phyloP scores from a whole-genome alignment of 2,888 invertebrate genomes.

The Cephus pulcher region DNA sequence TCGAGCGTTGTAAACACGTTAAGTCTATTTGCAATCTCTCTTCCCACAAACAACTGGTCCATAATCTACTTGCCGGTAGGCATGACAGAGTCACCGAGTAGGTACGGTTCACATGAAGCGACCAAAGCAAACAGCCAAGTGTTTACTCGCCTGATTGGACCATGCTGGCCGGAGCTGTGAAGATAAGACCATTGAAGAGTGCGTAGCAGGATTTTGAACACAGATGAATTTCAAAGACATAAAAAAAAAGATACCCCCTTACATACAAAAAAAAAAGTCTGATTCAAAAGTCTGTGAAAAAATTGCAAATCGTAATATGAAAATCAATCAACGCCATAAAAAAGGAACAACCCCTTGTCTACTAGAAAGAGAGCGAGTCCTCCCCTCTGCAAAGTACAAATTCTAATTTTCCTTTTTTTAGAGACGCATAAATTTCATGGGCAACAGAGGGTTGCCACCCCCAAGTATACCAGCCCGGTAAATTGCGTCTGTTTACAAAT shows the following conservation, averaged over 20 bases:
- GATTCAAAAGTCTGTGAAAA: no score
- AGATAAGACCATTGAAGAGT: not conserved
- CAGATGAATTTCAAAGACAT: not conserved
- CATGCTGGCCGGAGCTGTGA: not conserved
- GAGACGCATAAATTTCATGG: not conserved
- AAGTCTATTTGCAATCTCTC: not conserved
- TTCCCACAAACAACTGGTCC: not conserved
- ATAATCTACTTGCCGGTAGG: not conserved
- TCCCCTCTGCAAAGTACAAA: no score
- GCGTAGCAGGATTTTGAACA: not conserved
- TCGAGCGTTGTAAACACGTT: not conserved
- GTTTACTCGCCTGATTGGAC: not conserved
- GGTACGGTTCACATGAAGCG: not conserved
- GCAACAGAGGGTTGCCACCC: not conserved
- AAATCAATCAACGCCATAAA: not conserved
- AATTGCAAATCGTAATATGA: not conserved
- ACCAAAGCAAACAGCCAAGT: not conserved
- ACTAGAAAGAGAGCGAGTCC: no score
- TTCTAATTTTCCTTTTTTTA: not conserved
- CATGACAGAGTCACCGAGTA: not conserved
- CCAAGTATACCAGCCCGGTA: not conserved
- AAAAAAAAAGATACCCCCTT: not conserved
- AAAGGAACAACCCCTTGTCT: not conserved
- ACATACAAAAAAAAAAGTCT: no score
- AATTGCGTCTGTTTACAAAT: no score